Base-by-base conservation (phyloP, 2,113 vertebrate species). In the Baryphthengus martii region DNA sequence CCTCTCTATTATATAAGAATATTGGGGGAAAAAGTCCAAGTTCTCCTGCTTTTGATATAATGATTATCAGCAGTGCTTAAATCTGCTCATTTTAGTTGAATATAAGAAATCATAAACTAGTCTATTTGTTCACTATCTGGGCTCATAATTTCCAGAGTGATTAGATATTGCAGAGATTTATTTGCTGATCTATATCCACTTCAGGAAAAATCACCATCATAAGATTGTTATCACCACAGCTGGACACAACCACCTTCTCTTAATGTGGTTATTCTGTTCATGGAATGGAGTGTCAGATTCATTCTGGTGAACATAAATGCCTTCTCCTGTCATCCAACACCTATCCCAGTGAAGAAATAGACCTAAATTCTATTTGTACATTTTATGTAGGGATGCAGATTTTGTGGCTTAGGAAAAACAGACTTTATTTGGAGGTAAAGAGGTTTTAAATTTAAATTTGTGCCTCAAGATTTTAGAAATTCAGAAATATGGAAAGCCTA, bases 391-490 rank as follows among this genome's bases (percentile, higher is more conserved):
- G 16, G n/a, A 85, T 47, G 12, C 4, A 67, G 35, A 66, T 37
- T 80, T 80, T 44, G 5, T 50, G 21, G 26, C 17, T 78, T 63
- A 59, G 39, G 18, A 61, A 45, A 14, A 84, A 29, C 3, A 58
- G 13, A 66, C 3, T 1, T 17, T 53, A 83, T 59, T 10, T 0
- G 0, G 10, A 9, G 7, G 5, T 12, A 68, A 79, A 50, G 35
- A 14, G 0, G 14, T 1, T 92, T 82, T 79, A 72, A n/a, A 35
- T 35, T 45, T 75, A 52, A 71, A 82, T 72, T 63, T 72, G 8
- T 23, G 11, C 4, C 35, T 56, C n/a, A 66, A 70, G 16, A 58
- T 75, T 53, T 78, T 52, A 17, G 65, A 74, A 74, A 65, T 61
- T 52, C 40, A 55, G 35, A 47, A 63, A 55, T 26, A 67, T 1